These are phyloP conservation scores for Poecilia velifera DNA, from an alignment of 2,797 vertebrate genomes.

Conservation along the genomic window DNA sequence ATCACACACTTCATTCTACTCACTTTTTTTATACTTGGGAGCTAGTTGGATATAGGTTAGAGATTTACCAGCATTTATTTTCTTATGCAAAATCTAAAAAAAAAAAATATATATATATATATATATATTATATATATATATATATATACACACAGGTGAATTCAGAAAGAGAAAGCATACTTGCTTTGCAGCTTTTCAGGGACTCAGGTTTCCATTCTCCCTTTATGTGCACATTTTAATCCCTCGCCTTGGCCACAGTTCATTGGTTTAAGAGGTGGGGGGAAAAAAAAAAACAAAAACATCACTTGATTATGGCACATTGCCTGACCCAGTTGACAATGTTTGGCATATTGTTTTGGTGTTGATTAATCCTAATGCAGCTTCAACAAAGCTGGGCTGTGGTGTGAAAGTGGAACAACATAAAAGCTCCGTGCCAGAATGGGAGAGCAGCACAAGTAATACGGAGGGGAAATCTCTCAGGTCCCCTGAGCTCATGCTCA, in stretches of 20 bases:
- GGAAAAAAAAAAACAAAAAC: slow-evolving; percentile 12
- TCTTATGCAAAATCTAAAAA: background rate
- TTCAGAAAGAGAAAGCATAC: slow-evolving; percentile 7
- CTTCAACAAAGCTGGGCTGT: slow-evolving; percentile 69
- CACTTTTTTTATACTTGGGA: background rate
- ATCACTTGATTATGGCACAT: slow-evolving; percentile 56
- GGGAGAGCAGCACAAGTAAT: slow-evolving; percentile 47
- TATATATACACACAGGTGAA: background rate
- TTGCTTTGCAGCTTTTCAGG: slow-evolving; percentile 15
- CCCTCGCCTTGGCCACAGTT: slow-evolving; percentile 39
- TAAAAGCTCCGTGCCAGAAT: slow-evolving; percentile 52
- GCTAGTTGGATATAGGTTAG: background rate
- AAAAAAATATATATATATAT: too few relatives aligned
- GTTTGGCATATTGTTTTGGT: slow-evolving; percentile 76
- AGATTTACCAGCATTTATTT: slow-evolving; percentile 3
- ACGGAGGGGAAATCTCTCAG: slow-evolving; percentile 53
- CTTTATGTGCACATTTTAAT: slow-evolving; percentile 36
- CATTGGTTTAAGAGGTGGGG: slow-evolving; percentile 49
- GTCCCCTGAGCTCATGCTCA: slow-evolving; percentile 51
- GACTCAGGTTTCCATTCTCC: background rate
- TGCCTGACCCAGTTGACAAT: slow-evolving; percentile 73
- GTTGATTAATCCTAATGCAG: slow-evolving; percentile 77
- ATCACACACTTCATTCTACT: background rate
- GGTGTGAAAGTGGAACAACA: slow-evolving; percentile 65
- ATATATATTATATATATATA: too few relatives aligned